Evolutionary conservation across 2,113 vertebrate species (phyloP), one percentile per base, ranked within the genome.

Genomic region (Tragelaphus strepsiceros): DNA sequence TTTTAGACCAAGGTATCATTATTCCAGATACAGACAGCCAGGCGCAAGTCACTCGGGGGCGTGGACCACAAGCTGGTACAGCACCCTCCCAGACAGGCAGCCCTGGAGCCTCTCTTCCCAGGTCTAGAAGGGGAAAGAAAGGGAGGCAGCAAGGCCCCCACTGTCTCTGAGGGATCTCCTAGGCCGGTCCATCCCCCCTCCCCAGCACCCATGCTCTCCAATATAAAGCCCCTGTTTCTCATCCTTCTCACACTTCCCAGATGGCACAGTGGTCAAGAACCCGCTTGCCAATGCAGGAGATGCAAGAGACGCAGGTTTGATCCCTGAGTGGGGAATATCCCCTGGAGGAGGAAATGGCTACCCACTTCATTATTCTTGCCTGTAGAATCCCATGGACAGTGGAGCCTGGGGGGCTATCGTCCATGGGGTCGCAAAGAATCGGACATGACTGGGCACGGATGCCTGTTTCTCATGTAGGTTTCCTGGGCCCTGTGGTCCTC

Each of bases 1-100:
- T 84, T 97, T 95, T 53, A 84, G 88, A 97, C 71, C 83, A 97
- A 97, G 89, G 80, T 98, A 83, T 98, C 91, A 91, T 97, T 97
- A 98, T 78, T 92, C 43, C 35, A 95, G 96, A 92, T 83, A 53
- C 58, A 71, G 94, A 54, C 7, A 53, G 91, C 85, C 86, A 80
- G 90, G 71, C 43, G 4, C 62, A 39, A 59, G 61, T 92, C 77
- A 49, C 43, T 51, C 0, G 1, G 80, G 62, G 64, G 78, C 2
- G 15, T 32, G 61, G 53, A 58, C 53, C 88, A 17, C 7, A 13
- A 56, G 59, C 46, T 64, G 53, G 85, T 81, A 67, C 26, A 11
- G 39, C 17, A 46, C 15, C 53, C 56, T 94, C 62, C 22, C 43
- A 39, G 82, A 35, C 43, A 30, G 46, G 51, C 26, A 39, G 88